These are phyloP conservation scores for Protonibea diacanthus DNA, from an alignment of 2,797 vertebrate genomes.

Conservation along the genomic window DNA sequence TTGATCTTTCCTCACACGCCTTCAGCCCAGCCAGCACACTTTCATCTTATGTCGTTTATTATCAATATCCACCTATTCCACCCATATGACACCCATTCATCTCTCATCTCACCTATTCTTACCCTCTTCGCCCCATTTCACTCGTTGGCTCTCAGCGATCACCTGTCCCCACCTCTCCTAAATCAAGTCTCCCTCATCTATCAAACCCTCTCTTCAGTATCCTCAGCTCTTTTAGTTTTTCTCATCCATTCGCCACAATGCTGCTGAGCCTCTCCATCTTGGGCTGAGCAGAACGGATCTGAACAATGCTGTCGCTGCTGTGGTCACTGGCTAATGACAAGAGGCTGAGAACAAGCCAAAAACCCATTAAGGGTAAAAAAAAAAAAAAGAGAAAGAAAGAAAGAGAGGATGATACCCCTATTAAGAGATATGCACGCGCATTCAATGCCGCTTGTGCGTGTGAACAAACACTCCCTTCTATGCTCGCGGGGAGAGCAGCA, in stretches of 20 bases:
- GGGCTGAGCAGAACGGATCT: conserved; percentile 28
- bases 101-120: conserved; percentile 66
- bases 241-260: conserved; percentile 37
- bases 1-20: conserved; percentile 61
- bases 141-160: conserved; percentile 54
- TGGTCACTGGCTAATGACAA: conserved; percentile 48
- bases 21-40: conserved; percentile 38
- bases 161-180: conserved; percentile 63
- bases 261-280: conserved; percentile 21
- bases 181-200: conserved; percentile 63
- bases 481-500: neutral
- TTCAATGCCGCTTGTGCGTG: conserved; percentile 5
- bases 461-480: conserved; percentile 4
- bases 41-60: conserved; percentile 61
- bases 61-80: conserved; percentile 61
- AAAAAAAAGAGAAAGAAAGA: conserved; percentile 14
- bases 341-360: conserved; percentile 41
- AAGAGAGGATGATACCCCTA: conserved; percentile 34
- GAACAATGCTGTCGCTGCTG: conserved; percentile 15
- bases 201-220: conserved; percentile 52
- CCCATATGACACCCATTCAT: conserved; percentile 58
- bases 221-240: conserved; percentile 37
- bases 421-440: conserved; percentile 28
- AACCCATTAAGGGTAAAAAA: conserved; percentile 28
- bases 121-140: conserved; percentile 62